A percentile compares a stretch with the other conserved stretches of the same genome.
Evolutionary conservation across 1,140 invertebrate genomes (phyloP).

Genomic region (Physella acuta): DNA sequence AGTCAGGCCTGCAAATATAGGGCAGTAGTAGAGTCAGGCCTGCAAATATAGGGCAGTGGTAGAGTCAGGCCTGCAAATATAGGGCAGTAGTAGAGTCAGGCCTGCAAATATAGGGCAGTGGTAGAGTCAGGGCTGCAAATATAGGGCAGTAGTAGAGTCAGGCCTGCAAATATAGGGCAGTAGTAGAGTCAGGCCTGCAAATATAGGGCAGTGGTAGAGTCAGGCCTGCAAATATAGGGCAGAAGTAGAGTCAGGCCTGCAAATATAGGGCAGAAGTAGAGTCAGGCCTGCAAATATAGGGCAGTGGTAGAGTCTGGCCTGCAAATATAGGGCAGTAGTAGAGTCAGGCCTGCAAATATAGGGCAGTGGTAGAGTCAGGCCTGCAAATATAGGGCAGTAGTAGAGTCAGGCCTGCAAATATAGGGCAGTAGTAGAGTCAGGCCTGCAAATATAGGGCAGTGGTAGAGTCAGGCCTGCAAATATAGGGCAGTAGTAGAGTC

Average conservation of each 20-base stretch:
- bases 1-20: conserved; percentile 83
- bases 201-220: conserved; percentile 92
- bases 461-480: no score
- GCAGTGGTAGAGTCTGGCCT: conserved; percentile 75
- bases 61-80: no score
- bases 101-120: no score
- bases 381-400: conserved; percentile 89
- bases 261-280: conserved; percentile 87
- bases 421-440: conserved; percentile 90
- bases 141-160: conserved; percentile 89
- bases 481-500: conserved; percentile 88
- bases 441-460: no score
- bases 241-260: no score
- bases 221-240: conserved; percentile 70
- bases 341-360: conserved; percentile 76
- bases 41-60: no score
- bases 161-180: conserved; percentile 84
- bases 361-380: no score
- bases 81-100: conserved; percentile 86
- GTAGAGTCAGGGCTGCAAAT: no score
- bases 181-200: conserved; percentile 80
- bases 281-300: conserved; percentile 76
- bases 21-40: conserved; percentile 87
- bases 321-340: conserved; percentile 88
- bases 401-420: conserved; percentile 83